These are phyloP conservation scores for Sapajus apella DNA, from an alignment of 2,113 vertebrate species.

Conservation along the genomic window DNA sequence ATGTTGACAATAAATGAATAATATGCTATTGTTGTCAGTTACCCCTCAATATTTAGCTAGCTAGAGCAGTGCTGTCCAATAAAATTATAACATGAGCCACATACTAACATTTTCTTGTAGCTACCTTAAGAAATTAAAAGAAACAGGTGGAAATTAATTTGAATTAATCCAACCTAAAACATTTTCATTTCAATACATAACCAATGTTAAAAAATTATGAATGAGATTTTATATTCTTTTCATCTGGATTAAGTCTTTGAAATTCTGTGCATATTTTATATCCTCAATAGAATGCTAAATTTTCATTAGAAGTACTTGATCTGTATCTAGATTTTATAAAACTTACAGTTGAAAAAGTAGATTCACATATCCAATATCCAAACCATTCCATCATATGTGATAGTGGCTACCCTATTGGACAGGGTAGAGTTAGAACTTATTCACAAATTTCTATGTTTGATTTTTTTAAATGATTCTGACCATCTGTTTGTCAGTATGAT, in stretches of 20 bases:
- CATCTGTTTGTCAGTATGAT: conserved; percentile 9
- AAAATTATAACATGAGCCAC: background rate
- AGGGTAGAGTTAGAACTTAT: background rate
- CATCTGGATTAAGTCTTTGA: background rate
- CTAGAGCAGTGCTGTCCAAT: background rate
- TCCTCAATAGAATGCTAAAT: background rate
- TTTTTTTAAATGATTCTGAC: background rate
- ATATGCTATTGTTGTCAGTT: background rate
- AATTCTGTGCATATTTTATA: background rate
- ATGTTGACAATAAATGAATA: background rate
- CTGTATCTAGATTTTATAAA: background rate
- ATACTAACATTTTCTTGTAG: background rate
- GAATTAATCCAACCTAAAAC: background rate
- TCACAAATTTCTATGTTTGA: background rate
- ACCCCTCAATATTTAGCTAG: background rate
- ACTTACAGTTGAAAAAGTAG: background rate
- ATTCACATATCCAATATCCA: background rate
- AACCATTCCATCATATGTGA: background rate
- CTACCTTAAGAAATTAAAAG: background rate
- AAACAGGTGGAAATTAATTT: background rate
- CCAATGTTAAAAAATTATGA: background rate
- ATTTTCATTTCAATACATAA: background rate
- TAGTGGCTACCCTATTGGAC: background rate
- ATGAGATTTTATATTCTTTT: background rate
- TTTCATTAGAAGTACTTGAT: background rate